Conservation (phyloP, 1,140 invertebrate genomes). For the Palaemon carinicauda region DNA sequence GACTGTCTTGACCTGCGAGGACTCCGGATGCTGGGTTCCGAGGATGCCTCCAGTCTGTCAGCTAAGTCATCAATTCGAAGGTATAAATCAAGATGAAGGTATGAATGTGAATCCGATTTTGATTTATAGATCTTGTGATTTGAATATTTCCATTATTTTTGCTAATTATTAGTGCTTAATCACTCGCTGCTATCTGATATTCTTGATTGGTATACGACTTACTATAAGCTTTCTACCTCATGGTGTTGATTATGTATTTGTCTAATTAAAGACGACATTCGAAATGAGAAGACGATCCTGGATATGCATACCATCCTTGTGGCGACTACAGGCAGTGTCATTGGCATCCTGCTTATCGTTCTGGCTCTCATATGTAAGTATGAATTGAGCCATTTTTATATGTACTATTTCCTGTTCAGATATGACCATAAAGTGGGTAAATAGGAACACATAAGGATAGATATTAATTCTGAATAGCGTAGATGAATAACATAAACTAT, state of each 20-base stretch:
- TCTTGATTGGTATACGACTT: neutral
- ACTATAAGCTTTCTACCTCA: neutral
- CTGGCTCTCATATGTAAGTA: conserved; percentile 62
- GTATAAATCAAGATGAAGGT: neutral
- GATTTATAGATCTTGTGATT: neutral
- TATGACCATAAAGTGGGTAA: too few species aligned
- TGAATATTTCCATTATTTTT: neutral
- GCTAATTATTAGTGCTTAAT: neutral
- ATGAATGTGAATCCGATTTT: neutral
- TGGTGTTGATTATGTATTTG: neutral
- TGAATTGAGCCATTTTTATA: neutral
- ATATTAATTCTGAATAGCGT: too few species aligned
- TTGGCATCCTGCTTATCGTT: conserved; percentile 63
- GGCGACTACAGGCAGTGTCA: conserved; percentile 64
- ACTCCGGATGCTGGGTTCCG: conserved; percentile 67
- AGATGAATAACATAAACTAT: too few species aligned
- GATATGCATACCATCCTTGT: conserved; percentile 61
- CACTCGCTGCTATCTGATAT: neutral
- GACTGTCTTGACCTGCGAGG: conserved; percentile 64
- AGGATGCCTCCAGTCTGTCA: conserved; percentile 63
- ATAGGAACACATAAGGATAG: too few species aligned
- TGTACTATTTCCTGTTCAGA: too few species aligned
- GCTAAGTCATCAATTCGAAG: conserved; percentile 22
- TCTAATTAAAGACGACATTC: neutral
- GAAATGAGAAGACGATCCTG: conserved; percentile 60